These are phyloP conservation scores for Falco biarmicus DNA, from an alignment of 2,797 vertebrate genomes.

Conservation along the genomic window DNA sequence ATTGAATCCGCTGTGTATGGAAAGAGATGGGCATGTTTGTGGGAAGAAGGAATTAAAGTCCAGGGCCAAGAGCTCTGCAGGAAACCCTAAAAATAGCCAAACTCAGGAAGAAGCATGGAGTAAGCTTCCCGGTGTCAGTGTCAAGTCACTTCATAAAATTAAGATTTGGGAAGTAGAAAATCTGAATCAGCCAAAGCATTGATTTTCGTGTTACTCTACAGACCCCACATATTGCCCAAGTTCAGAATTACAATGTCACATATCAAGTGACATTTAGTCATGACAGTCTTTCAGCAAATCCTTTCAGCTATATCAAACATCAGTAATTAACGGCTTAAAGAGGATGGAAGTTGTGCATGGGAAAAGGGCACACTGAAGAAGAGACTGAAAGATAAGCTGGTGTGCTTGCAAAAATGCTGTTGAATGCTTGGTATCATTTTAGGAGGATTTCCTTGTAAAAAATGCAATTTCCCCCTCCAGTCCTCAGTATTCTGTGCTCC, in stretches of 20 bases:
- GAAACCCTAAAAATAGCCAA: constrained; percentile 49
- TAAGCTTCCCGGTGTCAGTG: constrained; percentile 14
- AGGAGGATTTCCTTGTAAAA: neutral
- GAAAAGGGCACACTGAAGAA: neutral
- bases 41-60: constrained; percentile 17
- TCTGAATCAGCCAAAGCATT: neutral
- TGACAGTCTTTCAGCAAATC: neutral
- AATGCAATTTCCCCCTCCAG: neutral
- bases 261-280: neutral
- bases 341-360: neutral
- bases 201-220: neutral
- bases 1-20: neutral
- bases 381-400: neutral
- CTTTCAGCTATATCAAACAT: neutral
- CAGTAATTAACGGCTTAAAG: neutral
- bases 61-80: constrained; percentile 19
- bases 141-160: constrained; percentile 19
- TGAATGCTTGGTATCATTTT: neutral
- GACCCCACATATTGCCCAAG: neutral
- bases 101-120: neutral
- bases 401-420: neutral
- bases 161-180: neutral
- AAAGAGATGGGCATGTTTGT: constrained; percentile 21
- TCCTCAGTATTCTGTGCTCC: neutral
- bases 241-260: neutral